Evolutionary conservation across 92 coral and sea anemone genomes (phyloP).

Genomic region (Anthopleura xanthogrammica): DNA sequence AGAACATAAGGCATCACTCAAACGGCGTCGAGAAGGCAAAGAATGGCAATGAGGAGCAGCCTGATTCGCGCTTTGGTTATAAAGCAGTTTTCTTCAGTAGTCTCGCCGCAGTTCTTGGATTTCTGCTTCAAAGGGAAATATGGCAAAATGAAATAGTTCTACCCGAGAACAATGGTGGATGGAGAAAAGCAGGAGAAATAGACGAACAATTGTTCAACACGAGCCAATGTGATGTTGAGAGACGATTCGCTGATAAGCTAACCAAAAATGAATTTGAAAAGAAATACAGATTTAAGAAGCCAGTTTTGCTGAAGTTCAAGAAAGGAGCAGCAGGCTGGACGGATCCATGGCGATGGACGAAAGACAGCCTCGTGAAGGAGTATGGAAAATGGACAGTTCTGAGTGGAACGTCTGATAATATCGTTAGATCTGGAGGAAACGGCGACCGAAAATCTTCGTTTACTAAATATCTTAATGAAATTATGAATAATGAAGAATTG

Average conservation of each 20-base stretch:
- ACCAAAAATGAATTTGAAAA: slow-evolving; percentile 51
- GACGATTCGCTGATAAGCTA: slow-evolving; percentile 43
- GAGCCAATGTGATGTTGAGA: slow-evolving; percentile 46
- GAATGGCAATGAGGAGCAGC: not conserved
- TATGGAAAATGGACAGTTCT: slow-evolving; percentile 50
- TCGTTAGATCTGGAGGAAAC: slow-evolving; percentile 57
- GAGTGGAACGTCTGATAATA: slow-evolving; percentile 60
- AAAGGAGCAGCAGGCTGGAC: slow-evolving; percentile 62
- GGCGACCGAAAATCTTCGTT: slow-evolving; percentile 48
- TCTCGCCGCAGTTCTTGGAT: not conserved
- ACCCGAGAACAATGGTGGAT: slow-evolving; percentile 27
- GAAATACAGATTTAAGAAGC: slow-evolving; percentile 48
- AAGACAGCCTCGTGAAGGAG: slow-evolving; percentile 32
- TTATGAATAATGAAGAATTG: slow-evolving; percentile 51
- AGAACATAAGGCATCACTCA: not conserved
- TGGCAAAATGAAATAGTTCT: not conserved
- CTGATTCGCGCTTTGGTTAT: not conserved
- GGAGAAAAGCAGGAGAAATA: slow-evolving; percentile 45
- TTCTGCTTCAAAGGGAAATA: not conserved
- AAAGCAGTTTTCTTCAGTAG: not conserved
- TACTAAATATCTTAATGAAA: slow-evolving; percentile 38
- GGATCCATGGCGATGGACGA: slow-evolving; percentile 56
- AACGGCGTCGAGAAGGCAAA: not conserved
- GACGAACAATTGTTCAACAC: slow-evolving; percentile 44
- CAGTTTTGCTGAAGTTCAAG: slow-evolving; percentile 47